Evolutionary conservation across 2,113 vertebrate genomes (phyloP), one percentile per base, ranked within the genome.

Genomic region (Castor canadensis): DNA sequence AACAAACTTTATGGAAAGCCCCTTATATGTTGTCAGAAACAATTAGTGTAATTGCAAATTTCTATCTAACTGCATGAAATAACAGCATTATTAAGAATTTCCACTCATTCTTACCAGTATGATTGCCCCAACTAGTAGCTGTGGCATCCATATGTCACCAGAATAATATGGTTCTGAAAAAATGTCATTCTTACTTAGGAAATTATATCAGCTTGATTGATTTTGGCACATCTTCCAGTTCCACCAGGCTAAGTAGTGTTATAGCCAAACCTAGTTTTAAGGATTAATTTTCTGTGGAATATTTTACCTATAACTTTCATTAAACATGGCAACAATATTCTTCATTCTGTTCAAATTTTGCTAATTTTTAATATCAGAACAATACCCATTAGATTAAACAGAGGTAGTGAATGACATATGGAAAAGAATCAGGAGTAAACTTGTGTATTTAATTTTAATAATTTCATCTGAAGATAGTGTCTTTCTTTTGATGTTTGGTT

Each of bases 381-480:
- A 87, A 15, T 30, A 49, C 40, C 62, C 22, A 45, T 47, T n/a
- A 40, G 19, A 58, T 66, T 93, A 26, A n/a, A 28, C 8, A 67
- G 69, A 26, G 69, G 11, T 86, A 47, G 19, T 47, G 35, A 54
- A 76, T 84, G n/a, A 11, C n/a, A 45, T 2, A 9, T 1, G 86
- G 40, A 52, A 17, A 92, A 19, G 8, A 77, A 86, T 45, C 40
- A 90, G 73, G 22, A 32, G 15, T 26, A 16, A 80, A 81, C 9
- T 43, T 87, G 13, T 1, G 13, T 64, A 87, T 49, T 85, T 90
- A 64, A 54, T 3, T 7, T 81, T 32, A 80, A 8, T 47, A 19
- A 73, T 40, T 9, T 87, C 35, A 85, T 66, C 32, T 87, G 43
- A 95, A 80, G n/a, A 69, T 67, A 75, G 71, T 95, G 49, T 82